Conservation (phyloP, 2,113 vertebrate species). For the Apodemus sylvaticus region DNA sequence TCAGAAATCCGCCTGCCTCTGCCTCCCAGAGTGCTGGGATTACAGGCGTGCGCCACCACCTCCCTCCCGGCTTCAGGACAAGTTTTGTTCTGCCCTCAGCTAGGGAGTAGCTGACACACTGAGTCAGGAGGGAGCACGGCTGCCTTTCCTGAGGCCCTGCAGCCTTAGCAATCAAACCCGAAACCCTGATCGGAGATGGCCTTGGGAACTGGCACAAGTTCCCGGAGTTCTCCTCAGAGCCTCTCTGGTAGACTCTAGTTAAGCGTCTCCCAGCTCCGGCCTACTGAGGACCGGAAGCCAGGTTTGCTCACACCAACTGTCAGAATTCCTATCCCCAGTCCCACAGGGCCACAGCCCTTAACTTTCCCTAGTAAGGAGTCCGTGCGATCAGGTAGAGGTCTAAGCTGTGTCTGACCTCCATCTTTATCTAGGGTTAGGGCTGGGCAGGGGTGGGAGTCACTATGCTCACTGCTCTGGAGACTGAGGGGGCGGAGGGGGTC, state of each 20-base stretch:
- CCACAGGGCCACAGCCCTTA: neutral
- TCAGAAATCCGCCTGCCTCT: too few relatives aligned
- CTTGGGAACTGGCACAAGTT: neutral
- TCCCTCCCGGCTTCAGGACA: neutral
- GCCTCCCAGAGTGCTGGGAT: too few relatives aligned
- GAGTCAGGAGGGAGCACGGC: neutral
- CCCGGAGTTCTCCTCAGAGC: neutral
- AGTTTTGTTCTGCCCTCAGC: neutral
- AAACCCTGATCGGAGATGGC: neutral
- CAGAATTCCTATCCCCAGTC: neutral
- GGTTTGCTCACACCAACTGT: neutral
- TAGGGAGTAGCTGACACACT: neutral
- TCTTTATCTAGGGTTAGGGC: neutral
- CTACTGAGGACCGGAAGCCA: neutral
- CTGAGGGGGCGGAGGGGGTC: neutral
- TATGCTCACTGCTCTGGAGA: neutral
- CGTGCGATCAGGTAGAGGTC: neutral
- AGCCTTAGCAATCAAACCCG: neutral
- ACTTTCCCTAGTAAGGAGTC: neutral
- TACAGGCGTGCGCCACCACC: too few relatives aligned
- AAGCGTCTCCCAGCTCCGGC: neutral
- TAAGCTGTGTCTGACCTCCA: neutral
- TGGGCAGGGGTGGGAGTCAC: neutral
- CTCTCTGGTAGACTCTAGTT: neutral
- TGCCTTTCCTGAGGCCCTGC: neutral